These are phyloP conservation scores for Anabacerthia variegaticeps DNA, from an alignment of 2,797 vertebrate species.

Conservation along the genomic window DNA sequence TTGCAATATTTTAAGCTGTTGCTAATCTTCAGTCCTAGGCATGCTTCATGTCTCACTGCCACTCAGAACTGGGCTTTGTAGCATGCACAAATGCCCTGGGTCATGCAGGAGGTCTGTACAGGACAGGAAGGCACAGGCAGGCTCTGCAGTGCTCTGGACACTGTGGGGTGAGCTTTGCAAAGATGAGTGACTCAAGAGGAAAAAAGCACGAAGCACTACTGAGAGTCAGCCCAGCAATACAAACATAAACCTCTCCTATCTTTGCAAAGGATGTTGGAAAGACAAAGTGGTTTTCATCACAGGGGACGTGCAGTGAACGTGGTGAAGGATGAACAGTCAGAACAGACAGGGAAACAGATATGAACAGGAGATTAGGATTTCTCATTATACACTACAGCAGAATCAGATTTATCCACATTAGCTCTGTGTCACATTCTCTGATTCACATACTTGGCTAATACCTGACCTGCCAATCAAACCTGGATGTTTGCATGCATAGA, in stretches of 20 bases:
- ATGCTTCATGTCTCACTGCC: background rate
- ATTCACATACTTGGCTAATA: background rate
- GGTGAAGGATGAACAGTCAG: background rate
- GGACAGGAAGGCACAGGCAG: background rate
- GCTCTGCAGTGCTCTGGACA: background rate
- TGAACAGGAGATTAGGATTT: background rate
- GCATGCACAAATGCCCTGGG: background rate
- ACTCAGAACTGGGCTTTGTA: background rate
- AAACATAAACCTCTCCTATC: background rate
- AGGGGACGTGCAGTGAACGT: fast-evolving
- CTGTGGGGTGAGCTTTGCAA: background rate
- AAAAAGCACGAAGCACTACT: background rate
- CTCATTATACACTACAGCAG: background rate
- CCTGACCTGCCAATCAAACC: background rate
- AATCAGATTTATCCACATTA: background rate
- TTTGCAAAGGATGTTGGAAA: background rate
- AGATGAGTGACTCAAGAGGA: background rate
- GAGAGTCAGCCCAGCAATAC: fast-evolving
- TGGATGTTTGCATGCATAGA: background rate
- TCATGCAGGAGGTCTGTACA: background rate
- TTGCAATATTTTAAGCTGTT: background rate
- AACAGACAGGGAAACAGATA: background rate
- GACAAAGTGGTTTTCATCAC: background rate
- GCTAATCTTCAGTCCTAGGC: background rate
- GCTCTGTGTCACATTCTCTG: background rate